phyloP scores from a whole-genome alignment of 2,888 invertebrate genomes.

The Malacosoma neustria region DNA sequence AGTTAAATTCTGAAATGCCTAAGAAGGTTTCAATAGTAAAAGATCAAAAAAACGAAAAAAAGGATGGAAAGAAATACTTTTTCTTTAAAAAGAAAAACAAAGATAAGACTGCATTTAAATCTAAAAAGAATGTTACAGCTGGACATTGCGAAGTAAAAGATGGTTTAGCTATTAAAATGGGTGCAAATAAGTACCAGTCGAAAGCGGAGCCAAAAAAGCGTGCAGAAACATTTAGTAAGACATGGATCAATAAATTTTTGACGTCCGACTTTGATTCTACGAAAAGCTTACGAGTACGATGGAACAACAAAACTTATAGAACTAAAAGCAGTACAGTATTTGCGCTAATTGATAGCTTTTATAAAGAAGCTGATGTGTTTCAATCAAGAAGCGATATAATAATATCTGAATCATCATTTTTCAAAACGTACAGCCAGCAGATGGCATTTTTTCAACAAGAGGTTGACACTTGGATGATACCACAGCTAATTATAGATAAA shows the following conservation, averaged over 20 bases:
- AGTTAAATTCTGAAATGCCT: conserved; percentile 13
- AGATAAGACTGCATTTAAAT: conserved; percentile 22
- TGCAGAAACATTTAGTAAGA: conserved; percentile 28
- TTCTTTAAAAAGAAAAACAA: conserved; percentile 42
- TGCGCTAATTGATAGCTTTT: conserved; percentile 42
- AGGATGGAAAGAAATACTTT: conserved; percentile 39
- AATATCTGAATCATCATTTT: conserved; percentile 27
- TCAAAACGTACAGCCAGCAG: conserved; percentile 22
- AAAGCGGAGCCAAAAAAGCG: conserved; percentile 9
- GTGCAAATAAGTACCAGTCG: conserved; percentile 14
- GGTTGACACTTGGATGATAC: conserved; percentile 57
- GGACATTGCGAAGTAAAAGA: conserved; percentile 50
- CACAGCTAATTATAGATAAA: conserved; percentile 29
- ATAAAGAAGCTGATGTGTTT: conserved; percentile 34
- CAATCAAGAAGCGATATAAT: conserved; percentile 41
- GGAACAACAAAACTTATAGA: conserved; percentile 46
- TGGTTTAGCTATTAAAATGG: conserved; percentile 37
- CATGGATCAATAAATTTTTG: conserved; percentile 43
- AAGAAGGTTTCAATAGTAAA: conserved; percentile 12
- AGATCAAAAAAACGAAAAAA: conserved; percentile 20
- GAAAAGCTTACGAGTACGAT: conserved; percentile 44
- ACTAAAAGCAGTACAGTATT: conserved; percentile 50
- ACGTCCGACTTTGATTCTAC: conserved; percentile 32
- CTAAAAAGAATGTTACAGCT: conserved; percentile 41
- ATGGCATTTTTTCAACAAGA: conserved; percentile 38